Base-by-base conservation (phyloP, 2,113 vertebrate genomes). In the Calyptommatus sinebrachiatus region DNA sequence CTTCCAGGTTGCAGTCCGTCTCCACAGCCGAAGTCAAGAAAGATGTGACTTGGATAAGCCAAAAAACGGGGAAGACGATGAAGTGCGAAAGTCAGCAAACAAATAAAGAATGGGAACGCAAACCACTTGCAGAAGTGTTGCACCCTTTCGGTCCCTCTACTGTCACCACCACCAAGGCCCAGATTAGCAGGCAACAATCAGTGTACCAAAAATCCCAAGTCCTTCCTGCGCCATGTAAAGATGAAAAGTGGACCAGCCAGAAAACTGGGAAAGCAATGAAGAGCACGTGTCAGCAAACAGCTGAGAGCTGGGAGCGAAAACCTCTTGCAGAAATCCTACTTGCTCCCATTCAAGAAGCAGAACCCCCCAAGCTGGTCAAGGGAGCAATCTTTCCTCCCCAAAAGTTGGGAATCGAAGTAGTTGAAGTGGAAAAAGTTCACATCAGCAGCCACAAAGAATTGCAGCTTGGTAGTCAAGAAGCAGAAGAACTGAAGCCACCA, bases 61-160 rank as follows among this genome's bases (percentile, higher is more conserved):
- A 61, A 81, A 74, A 26, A 18, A 75, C 79, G 10, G 79, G 79
- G 1, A 81, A 69, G 68, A 50, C 61, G 9, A 61, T 81, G 79
- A 74, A 81, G 69, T 81, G 79, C 3, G 65, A 81, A 61, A 29
- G 48, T 11, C 79, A 75, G 48, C 79, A 81, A 72, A 81, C 79
- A 28, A 75, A 72, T 29, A 22, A n/a, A 46, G 11, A 41, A 22
- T 81, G 79, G 79, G 71, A 81, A 18, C 31, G 24, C 31, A 81
- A 75, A 26, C 72, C 79, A 18, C 72, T 81, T 45, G 72, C 79
- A 10, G 72, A 61, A 18, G 46, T 81, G 29, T 26, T 81, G 21
- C 24, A 46, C 5, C 28, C 50, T 80, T 16, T 18, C 21, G 12
- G 48, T 24, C 31, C 1, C 4, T 5, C 4, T 60, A 8, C 24